Evolutionary conservation across 2,888 invertebrate genomes (phyloP), one percentile per base, ranked within the genome.

Genomic region (Aspidiotus destructor): DNA sequence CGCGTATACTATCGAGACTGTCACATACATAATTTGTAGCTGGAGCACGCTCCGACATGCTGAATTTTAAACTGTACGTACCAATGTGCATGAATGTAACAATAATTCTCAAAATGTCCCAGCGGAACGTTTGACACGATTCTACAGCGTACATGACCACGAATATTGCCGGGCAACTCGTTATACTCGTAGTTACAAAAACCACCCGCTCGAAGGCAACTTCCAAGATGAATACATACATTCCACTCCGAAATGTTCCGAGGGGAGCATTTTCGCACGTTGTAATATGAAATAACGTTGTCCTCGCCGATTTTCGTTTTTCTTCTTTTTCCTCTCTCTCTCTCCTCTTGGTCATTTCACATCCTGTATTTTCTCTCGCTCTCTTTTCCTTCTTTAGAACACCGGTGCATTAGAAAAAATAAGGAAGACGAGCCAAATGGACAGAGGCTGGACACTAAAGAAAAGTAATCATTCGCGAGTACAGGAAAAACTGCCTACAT

Each of bases 271-370:
- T 48, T 48, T 48, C 48, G 48, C 48, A n/a, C 48, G 48, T 48
- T 48, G n/a, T n/a, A 48, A 48, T 48, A 48, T 48, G 48, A 48
- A 48, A 48, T 48, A 48, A 48, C 48, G 48, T 48, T n/a, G n/a
- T 28, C 28, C 28, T 28, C 28, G 28, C 28, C 28, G 28, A 28
- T 28, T 28, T n/a, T 48, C n/a, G 48, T 48, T 48, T 48, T 48
- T n/a, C 48, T 48, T 6, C 6, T 48, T n/a, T n/a, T 48, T n/a
- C 6, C 6, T n/a, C 48, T 48, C 48, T 48, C 2, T 11, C 48
- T 13, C 6, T 48, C 48, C 6, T 48, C 6, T 48, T 48, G 48
- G 48, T 48, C 48, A 48, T 48, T 48, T 48, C n/a, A 6, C 6
- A 48, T n/a, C 10, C 48, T n/a, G n/a, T n/a, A n/a, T n/a, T 48